Percentiles rank a stretch among this genome's conserved stretches.
Conservation (phyloP, 2,797 vertebrate genomes). For the Myotis pilosus region DNA sequence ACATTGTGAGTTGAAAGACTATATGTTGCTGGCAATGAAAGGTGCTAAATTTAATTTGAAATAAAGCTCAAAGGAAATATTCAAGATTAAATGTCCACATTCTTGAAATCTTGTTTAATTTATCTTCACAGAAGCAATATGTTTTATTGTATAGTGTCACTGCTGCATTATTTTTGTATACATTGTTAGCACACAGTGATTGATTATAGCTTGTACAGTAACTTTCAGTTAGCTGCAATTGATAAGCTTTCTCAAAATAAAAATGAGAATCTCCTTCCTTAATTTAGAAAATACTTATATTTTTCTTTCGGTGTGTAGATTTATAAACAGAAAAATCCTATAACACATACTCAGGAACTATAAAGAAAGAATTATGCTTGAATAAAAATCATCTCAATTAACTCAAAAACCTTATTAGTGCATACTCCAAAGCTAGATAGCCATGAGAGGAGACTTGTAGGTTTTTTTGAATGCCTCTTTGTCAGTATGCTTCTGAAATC, state of each 20-base stretch:
- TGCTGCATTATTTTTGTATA: not conserved
- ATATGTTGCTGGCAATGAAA: not conserved
- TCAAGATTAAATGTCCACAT: conserved; percentile 37
- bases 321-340: not conserved
- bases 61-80: not conserved
- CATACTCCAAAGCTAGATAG: not conserved
- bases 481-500: not conserved
- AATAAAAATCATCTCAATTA: not conserved
- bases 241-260: conserved; percentile 13
- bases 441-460: not conserved
- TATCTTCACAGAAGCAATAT: not conserved
- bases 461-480: not conserved
- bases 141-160: not conserved
- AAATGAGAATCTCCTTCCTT: not conserved
- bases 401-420: not conserved
- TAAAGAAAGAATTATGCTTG: not conserved
- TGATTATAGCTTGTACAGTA: not conserved
- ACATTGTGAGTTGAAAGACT: not conserved
- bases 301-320: not conserved
- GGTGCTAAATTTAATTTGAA: conserved; percentile 8
- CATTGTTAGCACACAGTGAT: not conserved
- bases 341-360: not conserved
- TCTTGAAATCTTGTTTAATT: conserved; percentile 48
- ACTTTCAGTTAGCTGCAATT: not conserved
- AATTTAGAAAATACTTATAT: not conserved